Evolutionary conservation across 2,797 vertebrate species (phyloP), one percentile per base, ranked within the genome.

Genomic region (Danio choprae): DNA sequence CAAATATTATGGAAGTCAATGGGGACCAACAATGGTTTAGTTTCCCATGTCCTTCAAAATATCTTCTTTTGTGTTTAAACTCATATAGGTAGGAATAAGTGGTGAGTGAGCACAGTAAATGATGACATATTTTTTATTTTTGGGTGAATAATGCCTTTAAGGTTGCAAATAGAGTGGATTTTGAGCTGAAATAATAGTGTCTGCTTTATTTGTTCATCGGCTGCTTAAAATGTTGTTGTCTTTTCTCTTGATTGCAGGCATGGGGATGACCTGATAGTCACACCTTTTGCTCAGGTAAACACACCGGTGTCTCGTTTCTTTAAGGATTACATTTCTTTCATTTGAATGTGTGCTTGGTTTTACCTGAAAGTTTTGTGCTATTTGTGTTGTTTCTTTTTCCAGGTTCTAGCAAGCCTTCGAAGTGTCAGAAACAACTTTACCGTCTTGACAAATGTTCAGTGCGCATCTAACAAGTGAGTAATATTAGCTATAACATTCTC

Each of bases 221-320:
- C 13, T 5, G 38, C 50, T 55, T 15, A 43, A 18, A 56, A 15
- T 58, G 29, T 46, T 63, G 9, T 60, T 29, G 51, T 73, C 53
- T 79, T 74, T 51, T 67, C 38, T 81, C 65, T 78, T 78, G 13
- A 79, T 84, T 82, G 7, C 88, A 99, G 98, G 92, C 97, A 99
- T n/a, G 97, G 97, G 16, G 98, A 99, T 84, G 98, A 99, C 95
- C 90, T 99, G 93, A 99, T 99, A 15, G 97, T 99, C 82, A 99
- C 98, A 6, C 98, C 98, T 44, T 99, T 99, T 79, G 98, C 98
- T 87, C 98, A 99, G 97, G 98, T 99, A 92, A 86, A 90, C 89
- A 79, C 68, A n/a, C 55, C 38, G 78, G 40, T 44, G 15, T 79
- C n/a, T 2, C 15, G 6, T 77, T 80, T 55, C 79, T 72, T 13